Evolutionary conservation across 1,140 invertebrate species (phyloP).

Genomic region (Trichonephila clavata): DNA sequence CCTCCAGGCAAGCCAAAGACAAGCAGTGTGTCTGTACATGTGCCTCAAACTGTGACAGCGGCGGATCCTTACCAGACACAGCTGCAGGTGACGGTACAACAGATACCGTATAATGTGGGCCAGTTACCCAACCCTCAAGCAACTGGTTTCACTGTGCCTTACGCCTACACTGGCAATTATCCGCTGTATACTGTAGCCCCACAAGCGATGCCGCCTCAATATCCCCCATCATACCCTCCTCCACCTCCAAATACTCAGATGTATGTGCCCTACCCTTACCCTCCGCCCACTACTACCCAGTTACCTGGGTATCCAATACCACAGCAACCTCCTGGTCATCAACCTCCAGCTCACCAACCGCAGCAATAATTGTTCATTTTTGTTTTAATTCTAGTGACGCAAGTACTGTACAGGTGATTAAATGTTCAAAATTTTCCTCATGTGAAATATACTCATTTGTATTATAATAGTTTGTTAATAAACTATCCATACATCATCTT

Average conservation of each 20-base stretch:
- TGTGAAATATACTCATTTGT: conserved; percentile 30
- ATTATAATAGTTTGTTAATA: conserved; percentile 53
- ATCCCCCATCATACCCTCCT: conserved; percentile 44
- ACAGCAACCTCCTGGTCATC: conserved; percentile 60
- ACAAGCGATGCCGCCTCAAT: conserved; percentile 40
- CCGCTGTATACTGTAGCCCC: conserved; percentile 66
- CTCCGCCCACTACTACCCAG: conserved; percentile 51
- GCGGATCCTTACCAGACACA: conserved; percentile 67
- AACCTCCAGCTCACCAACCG: conserved; percentile 48
- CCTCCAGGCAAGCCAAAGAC: conserved; percentile 71
- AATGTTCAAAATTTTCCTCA: neutral
- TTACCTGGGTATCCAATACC: conserved; percentile 59
- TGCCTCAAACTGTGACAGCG: neutral
- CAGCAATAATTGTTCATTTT: neutral
- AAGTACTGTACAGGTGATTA: neutral
- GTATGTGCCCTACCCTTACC: conserved; percentile 58
- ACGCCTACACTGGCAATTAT: conserved; percentile 72
- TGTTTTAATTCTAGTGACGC: conserved; percentile 1
- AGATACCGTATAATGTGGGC: conserved; percentile 40
- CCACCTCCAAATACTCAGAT: conserved; percentile 55
- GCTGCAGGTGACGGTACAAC: conserved; percentile 36
- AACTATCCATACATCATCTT: conserved; percentile 53
- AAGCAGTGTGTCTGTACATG: neutral
- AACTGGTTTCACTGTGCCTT: conserved; percentile 74
- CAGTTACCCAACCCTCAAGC: conserved; percentile 26